phyloP scores from a whole-genome alignment of 2,888 invertebrate genomes.

The Antheraea yamamai region DNA sequence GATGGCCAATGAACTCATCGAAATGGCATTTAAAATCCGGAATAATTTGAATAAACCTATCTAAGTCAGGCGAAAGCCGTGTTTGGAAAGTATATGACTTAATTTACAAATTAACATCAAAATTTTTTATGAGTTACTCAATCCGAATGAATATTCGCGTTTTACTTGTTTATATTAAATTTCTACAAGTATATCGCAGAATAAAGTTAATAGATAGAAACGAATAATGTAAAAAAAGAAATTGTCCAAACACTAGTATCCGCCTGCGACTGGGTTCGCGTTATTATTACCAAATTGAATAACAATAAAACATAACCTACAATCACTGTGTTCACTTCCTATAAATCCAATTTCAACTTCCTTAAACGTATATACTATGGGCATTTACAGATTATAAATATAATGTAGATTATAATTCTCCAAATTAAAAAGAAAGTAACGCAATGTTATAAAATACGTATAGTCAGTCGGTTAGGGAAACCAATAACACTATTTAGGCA shows the following conservation, averaged over 20 bases:
- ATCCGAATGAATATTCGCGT: neutral
- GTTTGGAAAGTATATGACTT: slow-evolving; percentile 11
- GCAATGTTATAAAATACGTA: too few relatives aligned
- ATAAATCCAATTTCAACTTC: too few relatives aligned
- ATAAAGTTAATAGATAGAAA: neutral
- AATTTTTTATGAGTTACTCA: neutral
- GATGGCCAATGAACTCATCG: slow-evolving; percentile 13
- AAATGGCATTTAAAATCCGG: slow-evolving; percentile 14
- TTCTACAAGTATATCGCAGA: neutral
- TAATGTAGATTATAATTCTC: too few relatives aligned
- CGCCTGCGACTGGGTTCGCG: too few relatives aligned
- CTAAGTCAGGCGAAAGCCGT: slow-evolving; percentile 12
- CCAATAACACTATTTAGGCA: too few relatives aligned
- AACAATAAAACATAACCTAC: too few relatives aligned
- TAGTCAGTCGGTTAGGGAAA: too few relatives aligned
- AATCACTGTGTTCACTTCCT: too few relatives aligned
- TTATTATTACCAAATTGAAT: too few relatives aligned
- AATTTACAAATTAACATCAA: neutral
- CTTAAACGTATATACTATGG: too few relatives aligned
- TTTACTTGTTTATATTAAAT: neutral
- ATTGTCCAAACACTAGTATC: neutral
- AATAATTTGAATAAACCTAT: slow-evolving; percentile 11
- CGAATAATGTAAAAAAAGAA: neutral
- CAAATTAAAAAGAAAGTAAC: too few relatives aligned
- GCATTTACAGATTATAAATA: too few relatives aligned